Evolutionary conservation across 2,797 vertebrate genomes (phyloP), one percentile per base, ranked within the genome.

Genomic region (Tragopan temminckii): DNA sequence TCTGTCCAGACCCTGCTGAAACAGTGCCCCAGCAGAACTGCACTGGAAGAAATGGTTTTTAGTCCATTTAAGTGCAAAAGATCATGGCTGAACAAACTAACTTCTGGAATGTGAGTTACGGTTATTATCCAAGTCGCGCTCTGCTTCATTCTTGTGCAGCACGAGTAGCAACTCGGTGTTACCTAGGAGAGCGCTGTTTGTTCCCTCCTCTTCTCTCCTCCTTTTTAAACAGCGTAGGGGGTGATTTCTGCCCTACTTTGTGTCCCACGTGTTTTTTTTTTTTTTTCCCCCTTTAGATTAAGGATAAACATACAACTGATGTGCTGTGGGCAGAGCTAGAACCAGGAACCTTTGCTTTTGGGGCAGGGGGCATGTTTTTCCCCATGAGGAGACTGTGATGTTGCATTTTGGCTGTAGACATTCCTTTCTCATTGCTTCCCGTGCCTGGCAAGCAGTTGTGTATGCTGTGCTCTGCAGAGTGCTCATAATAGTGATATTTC

Each of bases 41-140:
- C 80, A n/a, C 53, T 86, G 33, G 61, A 77, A 45, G 55, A 88
- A n/a, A 20, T 72, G 58, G 8, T 48, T 80, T 93, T 83, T 76
- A 66, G 53, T 89, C 58, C 72, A 19, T 62, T 35, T 13, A 40
- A 94, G 66, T 63, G 80, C 31, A 4, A 63, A 91, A 85, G 79
- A 85, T 88, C 63, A 21, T 58, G 85, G 48, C 88, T 85, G 89
- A 91, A 84, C 91, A 94, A 91, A 88, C 55, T 52, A 23, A 88
- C 69, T 80, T 89, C 80, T 86, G 87, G 66, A 62, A 14, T 46
- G 50, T 63, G 89, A 92, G 82, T 93, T 91, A 93, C 11, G 11
- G 84, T 89, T 88, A 58, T 91, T 94, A 92, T 23, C 89, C 1
- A 20, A 63, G 66, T 72, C 1, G 7, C 1, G 3, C 87, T 93